Evolutionary conservation across 2,797 vertebrate genomes (phyloP), one percentile per base, ranked within the genome.

Genomic region (Alcedo quadribrachys): DNA sequence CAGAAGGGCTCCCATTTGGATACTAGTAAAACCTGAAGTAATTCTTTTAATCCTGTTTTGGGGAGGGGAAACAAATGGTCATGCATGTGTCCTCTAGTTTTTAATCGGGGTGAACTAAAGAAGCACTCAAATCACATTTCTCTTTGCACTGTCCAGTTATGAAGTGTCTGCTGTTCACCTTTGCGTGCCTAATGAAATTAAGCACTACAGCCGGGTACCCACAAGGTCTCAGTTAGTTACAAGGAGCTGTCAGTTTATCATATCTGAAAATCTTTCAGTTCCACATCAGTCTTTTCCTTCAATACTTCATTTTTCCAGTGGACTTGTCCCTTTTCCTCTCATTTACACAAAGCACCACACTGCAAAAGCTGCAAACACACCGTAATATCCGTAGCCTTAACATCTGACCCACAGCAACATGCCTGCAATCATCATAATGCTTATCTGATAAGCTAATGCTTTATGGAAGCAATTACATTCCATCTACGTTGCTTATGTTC

Each of bases 381-480:
- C 40, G 7, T 43, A 28, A 55, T 51, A 80, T 24, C 68, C 50
- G 0, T 18, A 30, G 51, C 12, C 50, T 85, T 87, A 88, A 82
- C 76, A 55, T 74, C 69, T 60, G 88, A 93, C 78, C 75, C 58
- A 8, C 27, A 53, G 78, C 61, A 80, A 48, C 8, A 0, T 48
- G 75, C 62, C 24, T 33, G 75, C 68, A 22, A 18, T 89, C 79
- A 77, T n/a, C 53, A n/a, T 50, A 2, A 28, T 11, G 35, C 61
- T 78, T 78, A 88, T 81, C 93, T 30, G 83, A 61, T 82, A 51
- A 91, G 27, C 42, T 35, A 46, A 62, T n/a, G 48, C 62, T 78
- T 81, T 45, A 69, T 84, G 77, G 89, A 89, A 91, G 54, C 82
- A 87, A 91, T 95, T 77, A 61, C 0, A 1, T 42, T 42, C 70